These are phyloP conservation scores for Eublepharis macularius DNA, from an alignment of 2,113 vertebrate genomes.

Conservation along the genomic window DNA sequence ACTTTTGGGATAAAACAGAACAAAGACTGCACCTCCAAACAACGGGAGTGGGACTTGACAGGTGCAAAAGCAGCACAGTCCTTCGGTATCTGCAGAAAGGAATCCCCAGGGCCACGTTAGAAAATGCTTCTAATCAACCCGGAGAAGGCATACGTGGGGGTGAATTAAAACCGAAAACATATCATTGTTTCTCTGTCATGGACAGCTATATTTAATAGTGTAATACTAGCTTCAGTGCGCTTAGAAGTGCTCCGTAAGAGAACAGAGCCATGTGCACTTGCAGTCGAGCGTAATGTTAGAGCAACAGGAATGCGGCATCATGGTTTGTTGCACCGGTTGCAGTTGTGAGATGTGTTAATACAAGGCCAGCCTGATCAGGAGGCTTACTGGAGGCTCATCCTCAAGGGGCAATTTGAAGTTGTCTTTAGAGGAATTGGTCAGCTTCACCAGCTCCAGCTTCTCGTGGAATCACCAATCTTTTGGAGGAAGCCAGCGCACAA, in stretches of 20 bases:
- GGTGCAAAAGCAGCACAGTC: background rate
- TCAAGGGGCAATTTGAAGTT: background rate
- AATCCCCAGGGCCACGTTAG: background rate
- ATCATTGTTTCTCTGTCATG: no score
- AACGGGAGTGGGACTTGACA: background rate
- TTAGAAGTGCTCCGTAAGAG: background rate
- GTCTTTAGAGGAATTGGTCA: background rate
- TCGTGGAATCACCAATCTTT: background rate
- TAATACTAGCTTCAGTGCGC: background rate
- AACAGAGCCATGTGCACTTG: background rate
- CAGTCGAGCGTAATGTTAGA: background rate
- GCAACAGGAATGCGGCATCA: background rate
- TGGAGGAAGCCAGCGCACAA: background rate
- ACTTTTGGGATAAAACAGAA: conserved; percentile 14
- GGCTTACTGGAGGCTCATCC: background rate
- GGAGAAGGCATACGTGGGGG: background rate
- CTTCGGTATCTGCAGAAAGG: background rate
- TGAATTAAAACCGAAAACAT: no score
- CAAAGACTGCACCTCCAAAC: rapidly evolving
- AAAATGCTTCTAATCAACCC: background rate
- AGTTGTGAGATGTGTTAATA: background rate
- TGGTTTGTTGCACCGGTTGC: background rate
- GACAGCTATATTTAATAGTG: background rate
- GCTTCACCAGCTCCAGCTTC: background rate
- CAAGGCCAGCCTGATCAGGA: background rate